Conservation (phyloP, 64 coral and sea anemone genomes). For the Exaiptasia diaphana region DNA sequence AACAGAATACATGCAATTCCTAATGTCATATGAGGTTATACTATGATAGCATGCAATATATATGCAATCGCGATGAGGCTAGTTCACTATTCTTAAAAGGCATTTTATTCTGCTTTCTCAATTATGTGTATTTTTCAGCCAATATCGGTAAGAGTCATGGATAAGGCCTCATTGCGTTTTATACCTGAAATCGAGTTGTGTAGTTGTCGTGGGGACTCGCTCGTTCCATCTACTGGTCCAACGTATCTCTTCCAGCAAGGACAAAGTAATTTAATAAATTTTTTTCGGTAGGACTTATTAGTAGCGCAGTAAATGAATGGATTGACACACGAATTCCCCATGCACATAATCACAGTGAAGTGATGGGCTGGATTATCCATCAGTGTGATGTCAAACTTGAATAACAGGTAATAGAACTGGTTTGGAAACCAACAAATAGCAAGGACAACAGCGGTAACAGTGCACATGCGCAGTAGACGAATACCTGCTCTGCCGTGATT, state of each 20-base stretch:
- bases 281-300: slow-evolving; percentile 55
- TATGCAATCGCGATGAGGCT: no score
- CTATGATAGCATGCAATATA: no score
- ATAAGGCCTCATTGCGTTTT: no score
- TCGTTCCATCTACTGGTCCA: background rate
- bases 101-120: no score
- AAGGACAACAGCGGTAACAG: slow-evolving; percentile 53
- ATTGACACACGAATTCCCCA: slow-evolving; percentile 87
- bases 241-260: slow-evolving; percentile 37
- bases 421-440: slow-evolving; percentile 87
- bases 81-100: no score
- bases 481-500: slow-evolving; percentile 71
- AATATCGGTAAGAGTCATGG: no score
- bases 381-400: slow-evolving; percentile 66
- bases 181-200: no score
- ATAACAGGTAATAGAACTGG: slow-evolving; percentile 82
- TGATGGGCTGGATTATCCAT: slow-evolving; percentile 72
- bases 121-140: no score
- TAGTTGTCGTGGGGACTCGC: background rate
- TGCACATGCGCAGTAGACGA: slow-evolving; percentile 83
- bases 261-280: slow-evolving; percentile 47
- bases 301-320: slow-evolving; percentile 76
- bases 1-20: no score
- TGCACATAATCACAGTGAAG: slow-evolving; percentile 74
- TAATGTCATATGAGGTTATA: no score